Percentiles rank a stretch among this genome's conserved stretches.
Evolutionary conservation across 1,140 invertebrate genomes (phyloP).

Genomic region (Meloidogyne hapla): DNA sequence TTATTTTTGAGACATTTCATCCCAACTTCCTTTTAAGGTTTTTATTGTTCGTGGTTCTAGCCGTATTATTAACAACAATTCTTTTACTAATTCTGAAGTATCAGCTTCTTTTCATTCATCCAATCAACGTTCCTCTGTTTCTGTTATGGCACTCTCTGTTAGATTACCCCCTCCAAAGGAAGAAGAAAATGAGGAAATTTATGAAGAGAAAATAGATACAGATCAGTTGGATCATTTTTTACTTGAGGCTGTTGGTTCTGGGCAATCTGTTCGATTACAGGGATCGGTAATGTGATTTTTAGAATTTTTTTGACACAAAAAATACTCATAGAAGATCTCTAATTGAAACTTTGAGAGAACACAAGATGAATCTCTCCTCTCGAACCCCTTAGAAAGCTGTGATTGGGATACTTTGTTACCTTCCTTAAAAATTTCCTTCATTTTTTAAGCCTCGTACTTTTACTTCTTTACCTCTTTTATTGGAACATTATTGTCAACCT

Average conservation of each 20-base stretch:
- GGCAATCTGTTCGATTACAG: conserved; percentile 78
- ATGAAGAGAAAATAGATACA: not conserved
- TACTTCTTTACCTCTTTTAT: conserved; percentile 78
- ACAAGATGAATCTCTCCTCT: too few relatives aligned
- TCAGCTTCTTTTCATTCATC: not conserved
- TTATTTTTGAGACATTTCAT: not conserved
- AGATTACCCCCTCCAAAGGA: conserved; percentile 74
- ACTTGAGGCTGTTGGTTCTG: conserved; percentile 75
- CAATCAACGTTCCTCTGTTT: conserved; percentile 67
- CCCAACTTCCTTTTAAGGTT: conserved; percentile 70
- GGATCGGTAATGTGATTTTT: conserved; percentile 71
- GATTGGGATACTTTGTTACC: too few relatives aligned
- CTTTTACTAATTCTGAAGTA: not conserved
- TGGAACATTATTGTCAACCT: conserved; percentile 87
- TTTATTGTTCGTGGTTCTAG: conserved; percentile 91
- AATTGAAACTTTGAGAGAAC: too few relatives aligned
- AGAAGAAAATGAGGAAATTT: conserved; percentile 70
- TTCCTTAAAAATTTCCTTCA: not conserved
- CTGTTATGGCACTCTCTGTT: conserved; percentile 84
- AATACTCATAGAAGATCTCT: too few relatives aligned
- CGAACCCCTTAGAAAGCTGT: too few relatives aligned
- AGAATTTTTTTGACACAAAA: too few relatives aligned
- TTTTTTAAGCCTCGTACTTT: not conserved
- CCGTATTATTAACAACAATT: conserved; percentile 68
- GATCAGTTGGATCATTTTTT: conserved; percentile 83